A percentile compares a stretch with the other conserved stretches of the same genome.
Evolutionary conservation across 92 coral and sea anemone species (phyloP).

Genomic region (Phenganax stokvisi): DNA sequence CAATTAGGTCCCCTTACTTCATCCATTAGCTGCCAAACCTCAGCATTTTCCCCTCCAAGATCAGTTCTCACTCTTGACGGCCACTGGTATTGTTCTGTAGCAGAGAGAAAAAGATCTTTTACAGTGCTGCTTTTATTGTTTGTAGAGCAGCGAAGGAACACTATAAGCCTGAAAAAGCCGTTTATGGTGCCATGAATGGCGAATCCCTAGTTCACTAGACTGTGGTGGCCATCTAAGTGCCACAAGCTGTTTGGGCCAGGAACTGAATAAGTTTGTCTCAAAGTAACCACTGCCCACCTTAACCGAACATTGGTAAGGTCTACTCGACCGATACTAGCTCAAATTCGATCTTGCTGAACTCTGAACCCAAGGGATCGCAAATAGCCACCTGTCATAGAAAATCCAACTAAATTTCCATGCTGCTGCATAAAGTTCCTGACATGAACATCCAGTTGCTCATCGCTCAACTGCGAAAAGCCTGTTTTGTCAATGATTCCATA

Average conservation of each 20-base stretch:
- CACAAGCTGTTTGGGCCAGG: slow-evolving; percentile 16
- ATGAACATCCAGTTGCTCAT: too few relatives aligned
- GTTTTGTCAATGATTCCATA: too few relatives aligned
- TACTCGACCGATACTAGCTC: neutral
- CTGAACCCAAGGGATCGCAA: too few relatives aligned
- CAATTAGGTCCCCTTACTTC: slow-evolving; percentile 23
- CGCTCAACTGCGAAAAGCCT: too few relatives aligned
- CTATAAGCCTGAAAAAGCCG: slow-evolving; percentile 23
- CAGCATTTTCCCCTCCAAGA: slow-evolving; percentile 19
- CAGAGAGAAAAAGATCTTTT: neutral
- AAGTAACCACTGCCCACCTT: slow-evolving; percentile 33
- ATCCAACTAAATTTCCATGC: too few relatives aligned
- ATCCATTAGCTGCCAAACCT: slow-evolving; percentile 22
- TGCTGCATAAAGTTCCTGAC: too few relatives aligned
- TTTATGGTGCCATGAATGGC: slow-evolving; percentile 24
- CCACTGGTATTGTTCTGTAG: slow-evolving; percentile 22
- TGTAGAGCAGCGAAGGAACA: slow-evolving; percentile 13
- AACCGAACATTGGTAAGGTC: slow-evolving; percentile 22
- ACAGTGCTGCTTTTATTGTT: neutral
- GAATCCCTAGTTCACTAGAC: slow-evolving; percentile 29
- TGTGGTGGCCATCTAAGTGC: slow-evolving; percentile 25
- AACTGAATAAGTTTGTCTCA: slow-evolving; percentile 24
- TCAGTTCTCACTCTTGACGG: slow-evolving; percentile 36
- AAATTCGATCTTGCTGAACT: neutral
- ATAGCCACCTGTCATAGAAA: too few relatives aligned